Evolutionary conservation across 2,797 vertebrate genomes (phyloP).

Genomic region (Podargus strigoides): DNA sequence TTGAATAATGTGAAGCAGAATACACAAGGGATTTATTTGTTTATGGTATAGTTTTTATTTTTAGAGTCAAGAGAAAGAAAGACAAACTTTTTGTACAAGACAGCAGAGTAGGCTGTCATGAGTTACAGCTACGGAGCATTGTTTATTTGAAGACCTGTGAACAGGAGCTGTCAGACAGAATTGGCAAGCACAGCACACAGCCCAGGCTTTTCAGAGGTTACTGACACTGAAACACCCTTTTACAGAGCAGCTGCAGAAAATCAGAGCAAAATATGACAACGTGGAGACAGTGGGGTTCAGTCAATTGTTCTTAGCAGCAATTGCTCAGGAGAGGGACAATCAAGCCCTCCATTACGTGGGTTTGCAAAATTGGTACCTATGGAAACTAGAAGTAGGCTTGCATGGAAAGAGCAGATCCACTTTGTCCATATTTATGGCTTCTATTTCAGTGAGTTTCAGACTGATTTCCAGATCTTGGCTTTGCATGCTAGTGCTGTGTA

Average conservation of each 20-base stretch:
- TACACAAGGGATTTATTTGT: not conserved
- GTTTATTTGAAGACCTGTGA: not conserved
- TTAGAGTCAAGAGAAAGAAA: not conserved
- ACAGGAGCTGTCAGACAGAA: conserved; percentile 6
- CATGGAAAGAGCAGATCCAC: not conserved
- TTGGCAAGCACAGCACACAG: not conserved
- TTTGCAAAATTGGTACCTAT: not conserved
- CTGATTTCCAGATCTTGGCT: not conserved
- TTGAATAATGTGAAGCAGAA: not conserved
- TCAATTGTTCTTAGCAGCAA: not conserved
- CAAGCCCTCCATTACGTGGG: not conserved
- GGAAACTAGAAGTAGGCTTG: not conserved
- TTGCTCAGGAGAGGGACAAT: conserved; percentile 3
- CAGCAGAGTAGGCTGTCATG: not conserved
- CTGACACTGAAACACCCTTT: conserved; percentile 7
- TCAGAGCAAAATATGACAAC: not conserved
- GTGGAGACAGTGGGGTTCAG: not conserved
- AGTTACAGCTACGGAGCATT: not conserved
- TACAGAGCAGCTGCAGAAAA: not conserved
- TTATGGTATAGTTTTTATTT: not conserved
- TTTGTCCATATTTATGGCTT: not conserved
- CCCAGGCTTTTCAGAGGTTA: not conserved
- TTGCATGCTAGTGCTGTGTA: fast-evolving
- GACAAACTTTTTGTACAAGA: not conserved
- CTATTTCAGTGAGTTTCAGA: not conserved